These are phyloP conservation scores for Amphiduros pacificus DNA, from an alignment of 2,888 invertebrate genomes.

Conservation along the genomic window DNA sequence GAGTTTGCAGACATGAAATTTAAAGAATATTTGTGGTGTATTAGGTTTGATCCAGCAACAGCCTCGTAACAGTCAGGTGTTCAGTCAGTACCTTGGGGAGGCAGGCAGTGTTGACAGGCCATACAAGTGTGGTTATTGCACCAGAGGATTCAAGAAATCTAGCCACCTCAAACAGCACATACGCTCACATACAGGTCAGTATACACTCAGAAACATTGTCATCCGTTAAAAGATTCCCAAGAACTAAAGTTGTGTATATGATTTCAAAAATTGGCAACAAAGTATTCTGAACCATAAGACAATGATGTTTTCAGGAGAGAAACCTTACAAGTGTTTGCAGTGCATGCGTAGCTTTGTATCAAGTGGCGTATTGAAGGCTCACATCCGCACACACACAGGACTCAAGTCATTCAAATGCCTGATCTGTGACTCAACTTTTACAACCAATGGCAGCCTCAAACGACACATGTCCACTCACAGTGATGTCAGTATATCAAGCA, in stretches of 20 bases:
- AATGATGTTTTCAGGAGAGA: conserved; percentile 48
- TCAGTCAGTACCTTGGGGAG: conserved; percentile 47
- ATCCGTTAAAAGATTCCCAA: too few relatives aligned
- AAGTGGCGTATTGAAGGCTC: conserved; percentile 65
- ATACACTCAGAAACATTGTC: neutral
- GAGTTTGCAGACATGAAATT: too few relatives aligned
- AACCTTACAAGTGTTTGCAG: conserved; percentile 59
- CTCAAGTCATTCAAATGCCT: conserved; percentile 67
- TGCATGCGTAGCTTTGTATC: conserved; percentile 63
- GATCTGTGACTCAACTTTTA: conserved; percentile 68
- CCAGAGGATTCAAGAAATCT: conserved; percentile 64
- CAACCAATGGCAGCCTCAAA: conserved; percentile 72
- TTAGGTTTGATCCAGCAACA: conserved; percentile 57
- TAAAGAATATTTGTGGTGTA: too few relatives aligned
- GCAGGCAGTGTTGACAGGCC: conserved; percentile 59
- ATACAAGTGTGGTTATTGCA: conserved; percentile 56
- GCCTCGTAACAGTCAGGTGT: conserved; percentile 43
- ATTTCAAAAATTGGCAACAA: too few relatives aligned
- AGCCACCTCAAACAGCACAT: conserved; percentile 66
- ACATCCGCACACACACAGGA: conserved; percentile 63
- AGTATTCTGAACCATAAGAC: too few relatives aligned
- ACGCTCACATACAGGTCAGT: conserved; percentile 59
- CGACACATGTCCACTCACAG: conserved; percentile 77
- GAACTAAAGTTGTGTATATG: too few relatives aligned
- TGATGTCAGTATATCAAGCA: conserved; percentile 28